Evolutionary conservation across 2,113 vertebrate species (phyloP).

Genomic region (Canis aureus): DNA sequence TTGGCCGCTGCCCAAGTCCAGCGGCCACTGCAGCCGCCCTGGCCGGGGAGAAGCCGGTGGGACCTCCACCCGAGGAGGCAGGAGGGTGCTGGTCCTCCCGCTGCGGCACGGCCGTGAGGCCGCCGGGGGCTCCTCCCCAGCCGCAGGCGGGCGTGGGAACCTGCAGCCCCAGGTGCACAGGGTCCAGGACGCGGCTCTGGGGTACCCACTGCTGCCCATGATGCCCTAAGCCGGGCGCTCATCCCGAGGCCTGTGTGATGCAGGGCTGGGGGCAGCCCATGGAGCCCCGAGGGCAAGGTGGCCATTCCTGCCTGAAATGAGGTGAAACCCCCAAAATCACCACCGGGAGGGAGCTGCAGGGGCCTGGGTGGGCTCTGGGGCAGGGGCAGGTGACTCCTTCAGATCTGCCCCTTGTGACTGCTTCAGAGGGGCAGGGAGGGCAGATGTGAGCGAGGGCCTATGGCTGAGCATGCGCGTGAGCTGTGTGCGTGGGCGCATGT

Average conservation of each 20-base stretch:
- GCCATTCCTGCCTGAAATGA: neutral
- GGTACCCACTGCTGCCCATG: neutral
- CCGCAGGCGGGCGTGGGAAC: neutral
- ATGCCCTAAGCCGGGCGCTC: neutral
- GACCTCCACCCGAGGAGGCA: too few relatives aligned
- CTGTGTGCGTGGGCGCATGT: neutral
- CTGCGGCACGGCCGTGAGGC: neutral
- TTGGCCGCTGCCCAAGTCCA: too few relatives aligned
- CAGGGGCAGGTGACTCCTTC: too few relatives aligned
- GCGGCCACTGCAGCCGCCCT: rapidly evolving
- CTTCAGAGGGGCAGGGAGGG: neutral
- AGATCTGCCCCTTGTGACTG: neutral
- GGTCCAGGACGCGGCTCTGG: rapidly evolving
- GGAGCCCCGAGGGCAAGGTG: neutral
- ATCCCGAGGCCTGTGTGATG: neutral
- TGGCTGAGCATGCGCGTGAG: neutral
- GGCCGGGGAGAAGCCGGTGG: neutral
- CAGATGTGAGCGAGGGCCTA: neutral
- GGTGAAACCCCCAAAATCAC: neutral
- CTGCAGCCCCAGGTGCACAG: neutral
- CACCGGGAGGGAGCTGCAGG: neutral
- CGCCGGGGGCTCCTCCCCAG: neutral
- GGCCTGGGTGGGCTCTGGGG: neutral
- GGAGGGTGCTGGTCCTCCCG: neutral
- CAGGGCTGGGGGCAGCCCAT: neutral